phyloP scores from a whole-genome alignment of 2,888 invertebrate genomes.

The Druceiella hillmani region DNA sequence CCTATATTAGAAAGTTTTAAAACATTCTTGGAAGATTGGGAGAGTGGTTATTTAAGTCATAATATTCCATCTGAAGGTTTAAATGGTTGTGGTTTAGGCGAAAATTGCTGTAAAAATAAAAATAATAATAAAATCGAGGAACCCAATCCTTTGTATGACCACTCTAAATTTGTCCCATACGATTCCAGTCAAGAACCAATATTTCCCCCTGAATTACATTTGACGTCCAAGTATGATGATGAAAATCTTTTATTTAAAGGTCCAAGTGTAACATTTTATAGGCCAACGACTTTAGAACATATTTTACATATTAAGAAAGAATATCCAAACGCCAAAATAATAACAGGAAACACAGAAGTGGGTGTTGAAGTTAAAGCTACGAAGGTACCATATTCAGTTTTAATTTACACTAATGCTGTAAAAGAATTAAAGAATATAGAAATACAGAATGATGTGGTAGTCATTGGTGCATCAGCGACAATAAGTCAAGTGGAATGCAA shows the following conservation, averaged over 20 bases:
- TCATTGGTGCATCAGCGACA: conserved; percentile 75
- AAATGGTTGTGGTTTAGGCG: conserved; percentile 55
- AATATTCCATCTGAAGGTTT: conserved; percentile 25
- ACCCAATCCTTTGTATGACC: conserved; percentile 33
- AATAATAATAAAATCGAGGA: conserved; percentile 30
- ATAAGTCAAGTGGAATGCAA: conserved; percentile 63
- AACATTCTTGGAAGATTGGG: conserved; percentile 77
- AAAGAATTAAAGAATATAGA: conserved; percentile 59
- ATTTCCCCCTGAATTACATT: conserved; percentile 82
- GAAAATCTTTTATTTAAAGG: conserved; percentile 59
- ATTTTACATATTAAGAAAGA: conserved; percentile 62
- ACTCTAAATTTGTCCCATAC: conserved; percentile 62
- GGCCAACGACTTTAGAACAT: conserved; percentile 63
- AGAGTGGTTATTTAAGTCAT: conserved; percentile 35
- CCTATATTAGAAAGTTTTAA: conserved; percentile 89
- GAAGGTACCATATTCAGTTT: conserved; percentile 69
- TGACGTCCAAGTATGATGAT: conserved; percentile 51
- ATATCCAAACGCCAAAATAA: conserved; percentile 66
- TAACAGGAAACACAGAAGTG: conserved; percentile 89
- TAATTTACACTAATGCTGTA: conserved; percentile 68
- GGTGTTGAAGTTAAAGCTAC: conserved; percentile 91
- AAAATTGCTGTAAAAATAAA: conserved; percentile 58
- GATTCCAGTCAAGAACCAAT: conserved; percentile 84
- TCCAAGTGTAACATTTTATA: conserved; percentile 66
- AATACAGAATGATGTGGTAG: conserved; percentile 51